These are phyloP conservation scores for Trematomus bernacchii DNA, from an alignment of 2,797 vertebrate genomes.

Conservation along the genomic window DNA sequence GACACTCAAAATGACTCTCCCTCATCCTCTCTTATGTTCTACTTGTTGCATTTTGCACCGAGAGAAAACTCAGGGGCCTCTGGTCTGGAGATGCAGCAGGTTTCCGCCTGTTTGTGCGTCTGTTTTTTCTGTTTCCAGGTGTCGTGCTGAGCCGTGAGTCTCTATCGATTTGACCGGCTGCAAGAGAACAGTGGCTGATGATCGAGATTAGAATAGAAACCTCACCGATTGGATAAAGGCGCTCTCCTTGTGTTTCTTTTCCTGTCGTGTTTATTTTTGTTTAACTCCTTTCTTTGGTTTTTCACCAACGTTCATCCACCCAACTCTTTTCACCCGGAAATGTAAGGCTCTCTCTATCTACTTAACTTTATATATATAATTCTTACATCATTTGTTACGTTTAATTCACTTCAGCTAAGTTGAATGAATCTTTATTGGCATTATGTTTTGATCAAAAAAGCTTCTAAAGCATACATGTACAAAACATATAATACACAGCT, in stretches of 20 bases:
- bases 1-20: no score
- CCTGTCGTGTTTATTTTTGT: conserved; percentile 46
- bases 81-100: conserved; percentile 51
- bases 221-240: conserved; percentile 56
- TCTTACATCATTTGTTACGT: background rate
- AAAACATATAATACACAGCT: no score
- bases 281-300: conserved; percentile 16
- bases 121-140: conserved; percentile 58
- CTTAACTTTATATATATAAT: background rate
- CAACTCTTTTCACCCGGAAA: conserved; percentile 11
- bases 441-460: background rate
- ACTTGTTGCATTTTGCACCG: conserved; percentile 50
- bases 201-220: conserved; percentile 72
- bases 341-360: conserved; percentile 10
- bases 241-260: conserved; percentile 20
- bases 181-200: conserved; percentile 68
- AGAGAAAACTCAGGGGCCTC: conserved; percentile 44
- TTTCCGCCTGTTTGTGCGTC: conserved; percentile 58
- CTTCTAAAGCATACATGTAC: background rate
- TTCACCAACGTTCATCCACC: conserved; percentile 11
- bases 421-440: background rate
- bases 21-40: conserved; percentile 4
- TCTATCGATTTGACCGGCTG: conserved; percentile 71
- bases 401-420: background rate
- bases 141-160: conserved; percentile 57